A percentile compares a stretch with the other conserved stretches of the same genome.
phyloP scores from a whole-genome alignment of 2,888 invertebrate species.

The Ashinkailepas kermadecensis region DNA sequence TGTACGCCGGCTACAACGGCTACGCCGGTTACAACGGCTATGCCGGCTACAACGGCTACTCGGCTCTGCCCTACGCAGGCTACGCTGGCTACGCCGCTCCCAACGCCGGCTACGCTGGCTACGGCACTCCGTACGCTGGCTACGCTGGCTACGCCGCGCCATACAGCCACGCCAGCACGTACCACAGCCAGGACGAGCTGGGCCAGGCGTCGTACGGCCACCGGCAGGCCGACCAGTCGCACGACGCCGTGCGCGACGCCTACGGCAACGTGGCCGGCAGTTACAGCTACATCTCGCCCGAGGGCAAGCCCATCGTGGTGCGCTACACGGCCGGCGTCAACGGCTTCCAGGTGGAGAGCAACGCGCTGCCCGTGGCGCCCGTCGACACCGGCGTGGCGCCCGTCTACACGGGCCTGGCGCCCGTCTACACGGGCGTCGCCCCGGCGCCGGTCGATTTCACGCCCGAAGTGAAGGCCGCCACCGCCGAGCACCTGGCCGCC shows the following conservation, averaged over 20 bases:
- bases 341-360: conserved; percentile 44
- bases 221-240: conserved; percentile 33
- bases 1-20: neutral
- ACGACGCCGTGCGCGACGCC: conserved; percentile 38
- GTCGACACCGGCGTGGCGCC: conserved; percentile 53
- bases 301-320: conserved; percentile 43
- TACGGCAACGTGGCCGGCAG: conserved; percentile 44
- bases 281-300: conserved; percentile 46
- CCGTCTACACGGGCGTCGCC: conserved; percentile 12
- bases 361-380: conserved; percentile 46
- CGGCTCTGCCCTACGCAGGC: neutral
- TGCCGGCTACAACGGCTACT: neutral
- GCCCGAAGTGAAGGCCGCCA: conserved; percentile 28
- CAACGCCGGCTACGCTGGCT: conserved; percentile 48
- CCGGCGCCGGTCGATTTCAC: conserved; percentile 47
- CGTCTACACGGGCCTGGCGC: neutral
- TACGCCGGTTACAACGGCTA: conserved; percentile 39
- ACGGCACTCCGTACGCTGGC: conserved; percentile 44
- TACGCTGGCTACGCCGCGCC: conserved; percentile 29
- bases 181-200: conserved; percentile 37
- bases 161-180: conserved; percentile 34
- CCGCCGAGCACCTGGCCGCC: conserved; percentile 27
- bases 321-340: conserved; percentile 45
- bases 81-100: neutral
- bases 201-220: conserved; percentile 28